Base-by-base conservation (phyloP, 2,888 invertebrate species). In the Ormyrus thymus region DNA sequence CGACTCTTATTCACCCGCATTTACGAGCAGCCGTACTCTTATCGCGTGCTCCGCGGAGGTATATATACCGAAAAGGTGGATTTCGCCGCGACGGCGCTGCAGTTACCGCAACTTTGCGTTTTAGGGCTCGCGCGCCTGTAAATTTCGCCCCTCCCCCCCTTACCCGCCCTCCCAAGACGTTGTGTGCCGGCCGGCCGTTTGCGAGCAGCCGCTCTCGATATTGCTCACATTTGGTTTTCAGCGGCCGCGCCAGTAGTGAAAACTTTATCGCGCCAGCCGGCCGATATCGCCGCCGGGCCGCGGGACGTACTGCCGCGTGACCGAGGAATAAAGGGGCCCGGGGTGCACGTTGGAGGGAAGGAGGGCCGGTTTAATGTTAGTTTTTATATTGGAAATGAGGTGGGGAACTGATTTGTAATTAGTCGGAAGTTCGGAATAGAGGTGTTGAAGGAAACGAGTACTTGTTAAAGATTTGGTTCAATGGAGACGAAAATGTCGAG, bases 81-180 rank as follows among this genome's bases (percentile, higher is more conserved):
- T 62, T 72, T 72, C 45, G 29, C 45, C 9, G 43, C 61, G 51
- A 50, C 58, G 4, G 58, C 7, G 6, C 1, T 8, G 64, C 13
- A 68, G 61, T 61, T 61, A 53, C 61, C 29, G 29, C 53, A 68
- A 75, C 46, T 61, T 75, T 61, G 53, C 61, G 29, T 68, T 68
- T 61, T 75, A 66, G 61, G 61, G 75, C 68, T 68, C 55, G 61
- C 61, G 61, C 15, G 68, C 66, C 55, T 53, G 75, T 75, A 75
- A 68, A 68, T 75, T 72, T 72, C 62, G 11, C 29, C 29, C 29
- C 29, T 29, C 29, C 29, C 29, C 29, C 29, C 29, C 29, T 1
- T 1, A 29, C 3, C 4, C 29, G 0, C 4, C 29, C 29, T 29
- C 4, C 29, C 50, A 70, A 70, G 50, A 9, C 29, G 1, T 7